Base-by-base conservation (phyloP, 2,113 vertebrate genomes). In the Ictidomys tridecemlineatus region DNA sequence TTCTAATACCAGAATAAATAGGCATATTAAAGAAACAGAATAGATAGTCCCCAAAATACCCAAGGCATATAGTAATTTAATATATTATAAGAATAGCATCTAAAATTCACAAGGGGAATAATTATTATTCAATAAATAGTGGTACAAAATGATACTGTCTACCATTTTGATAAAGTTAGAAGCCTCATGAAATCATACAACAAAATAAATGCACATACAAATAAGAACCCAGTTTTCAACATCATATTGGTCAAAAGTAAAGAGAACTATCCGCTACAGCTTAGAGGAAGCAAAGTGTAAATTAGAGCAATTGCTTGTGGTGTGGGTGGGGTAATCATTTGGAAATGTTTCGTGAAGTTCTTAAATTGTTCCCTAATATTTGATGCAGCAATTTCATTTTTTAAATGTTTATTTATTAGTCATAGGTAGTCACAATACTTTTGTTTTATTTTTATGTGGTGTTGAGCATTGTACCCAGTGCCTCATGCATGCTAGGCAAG, bases 171-270 rank as follows among this genome's bases (percentile, higher is more conserved):
- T 20, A 11, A 51, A 45, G 24, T 39, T 56, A 48, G 39, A 67
- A 45, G 37, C 42, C 58, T 51, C 65, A 26, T 20, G 93, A n/a
- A 72, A 53, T n/a, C 32, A 72, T 16, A 73, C 45, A 67, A 14
- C 20, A 76, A 87, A 92, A 92, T 87, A 95, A 96, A 95, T 94
- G 42, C 56, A 42, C 2, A 8, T 51, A n/a, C 76, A 89, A 53
- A 65, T 5, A 85, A 70, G 32, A 17, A 65, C 56, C 1, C 28
- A 37, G 32, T 80, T 85, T 73, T 83, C 28, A 63, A 20, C 24
- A n/a, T 37, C 34, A 32, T 18, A 8, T 24, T 58, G 65, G 37
- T 70, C 28, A 89, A 67, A 61, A 65, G 51, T 79, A 39, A 16
- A 94, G 82, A 76, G 22, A 77, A 65, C 72, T 48, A 24, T 28